Percentiles rank a stretch among this genome's conserved stretches.
Conservation (phyloP, 1,140 invertebrate species). For the Monochamus saltuarius region DNA sequence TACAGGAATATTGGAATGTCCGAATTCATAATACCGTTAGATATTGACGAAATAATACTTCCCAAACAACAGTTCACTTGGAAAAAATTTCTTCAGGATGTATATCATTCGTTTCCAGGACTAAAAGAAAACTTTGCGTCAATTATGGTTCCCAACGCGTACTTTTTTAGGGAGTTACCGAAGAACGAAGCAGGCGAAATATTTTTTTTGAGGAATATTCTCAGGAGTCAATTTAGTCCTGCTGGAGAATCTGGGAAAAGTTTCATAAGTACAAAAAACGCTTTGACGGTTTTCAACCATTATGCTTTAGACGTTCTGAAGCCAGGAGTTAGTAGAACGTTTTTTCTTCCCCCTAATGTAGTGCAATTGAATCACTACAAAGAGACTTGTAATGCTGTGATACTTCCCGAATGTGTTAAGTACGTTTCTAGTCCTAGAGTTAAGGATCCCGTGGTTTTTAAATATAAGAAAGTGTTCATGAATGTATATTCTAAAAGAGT, state of each 20-base stretch:
- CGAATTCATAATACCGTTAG: constrained; percentile 66
- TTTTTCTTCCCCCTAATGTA: constrained; percentile 52
- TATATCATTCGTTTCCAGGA: constrained; percentile 43
- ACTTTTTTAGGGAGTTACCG: constrained; percentile 51
- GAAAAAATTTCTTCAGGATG: constrained; percentile 53
- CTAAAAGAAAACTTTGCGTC: constrained; percentile 55
- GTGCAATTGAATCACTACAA: constrained; percentile 66
- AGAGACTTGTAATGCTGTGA: constrained; percentile 34
- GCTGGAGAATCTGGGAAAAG: constrained; percentile 70
- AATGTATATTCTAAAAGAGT: too few species aligned
- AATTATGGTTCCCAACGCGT: constrained; percentile 66
- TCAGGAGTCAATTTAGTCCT: constrained; percentile 55
- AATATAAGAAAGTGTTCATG: constrained; percentile 32
- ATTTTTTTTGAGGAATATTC: constrained; percentile 37
- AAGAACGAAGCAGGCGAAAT: constrained; percentile 44
- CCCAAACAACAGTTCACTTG: constrained; percentile 61
- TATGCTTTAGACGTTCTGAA: constrained; percentile 65
- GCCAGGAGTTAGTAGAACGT: constrained; percentile 56
- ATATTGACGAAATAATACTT: constrained; percentile 71
- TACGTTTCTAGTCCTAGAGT: constrained; percentile 41
- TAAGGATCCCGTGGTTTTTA: constrained; percentile 33
- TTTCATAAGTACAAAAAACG: constrained; percentile 64
- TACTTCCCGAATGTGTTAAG: constrained; percentile 40
- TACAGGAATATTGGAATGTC: constrained; percentile 64
- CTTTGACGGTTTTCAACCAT: constrained; percentile 73